phyloP scores from a whole-genome alignment of 2,113 vertebrate species.

The Polypterus senegalus region DNA sequence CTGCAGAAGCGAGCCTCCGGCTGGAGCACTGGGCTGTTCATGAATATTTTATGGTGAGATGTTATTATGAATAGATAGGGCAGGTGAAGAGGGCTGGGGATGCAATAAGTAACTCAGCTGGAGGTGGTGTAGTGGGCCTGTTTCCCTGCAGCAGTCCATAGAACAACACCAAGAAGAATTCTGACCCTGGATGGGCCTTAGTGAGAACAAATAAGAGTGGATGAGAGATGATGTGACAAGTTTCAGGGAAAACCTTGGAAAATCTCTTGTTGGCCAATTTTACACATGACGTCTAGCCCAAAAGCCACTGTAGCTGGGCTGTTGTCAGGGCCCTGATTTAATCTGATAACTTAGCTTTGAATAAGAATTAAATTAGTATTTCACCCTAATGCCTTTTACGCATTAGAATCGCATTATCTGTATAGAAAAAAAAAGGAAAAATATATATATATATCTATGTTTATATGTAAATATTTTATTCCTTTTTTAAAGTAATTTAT shows the following conservation, averaged over 20 bases:
- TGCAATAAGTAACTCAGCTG: constrained; percentile 96
- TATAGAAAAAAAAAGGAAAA: constrained; percentile 26
- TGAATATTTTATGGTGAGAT: constrained; percentile 98
- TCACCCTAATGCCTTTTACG: constrained; percentile 23
- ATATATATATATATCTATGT: background rate
- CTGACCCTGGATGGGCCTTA: constrained; percentile 72
- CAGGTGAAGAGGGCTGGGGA: constrained; percentile 70
- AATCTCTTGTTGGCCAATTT: constrained; percentile 97
- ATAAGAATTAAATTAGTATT: constrained; percentile 98
- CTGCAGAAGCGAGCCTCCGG: constrained; percentile 83
- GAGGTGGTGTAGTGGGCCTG: constrained; percentile 87
- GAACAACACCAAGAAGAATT: constrained; percentile 76
- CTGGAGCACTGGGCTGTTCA: constrained; percentile 61
- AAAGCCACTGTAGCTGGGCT: constrained; percentile 80
- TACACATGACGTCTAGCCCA: constrained; percentile 85
- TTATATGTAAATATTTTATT: background rate
- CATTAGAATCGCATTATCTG: constrained; percentile 44
- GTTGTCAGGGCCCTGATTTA: constrained; percentile 70
- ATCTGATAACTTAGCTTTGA: constrained; percentile 97
- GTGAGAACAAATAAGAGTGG: constrained; percentile 59
- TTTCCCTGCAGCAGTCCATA: constrained; percentile 84
- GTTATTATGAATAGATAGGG: constrained; percentile 91
- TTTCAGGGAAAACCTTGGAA: constrained; percentile 75
- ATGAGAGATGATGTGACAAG: constrained; percentile 83
- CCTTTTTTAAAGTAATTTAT: no score